Conservation (phyloP, 1,140 invertebrate genomes). For the Pemphigus obesinymphae region DNA sequence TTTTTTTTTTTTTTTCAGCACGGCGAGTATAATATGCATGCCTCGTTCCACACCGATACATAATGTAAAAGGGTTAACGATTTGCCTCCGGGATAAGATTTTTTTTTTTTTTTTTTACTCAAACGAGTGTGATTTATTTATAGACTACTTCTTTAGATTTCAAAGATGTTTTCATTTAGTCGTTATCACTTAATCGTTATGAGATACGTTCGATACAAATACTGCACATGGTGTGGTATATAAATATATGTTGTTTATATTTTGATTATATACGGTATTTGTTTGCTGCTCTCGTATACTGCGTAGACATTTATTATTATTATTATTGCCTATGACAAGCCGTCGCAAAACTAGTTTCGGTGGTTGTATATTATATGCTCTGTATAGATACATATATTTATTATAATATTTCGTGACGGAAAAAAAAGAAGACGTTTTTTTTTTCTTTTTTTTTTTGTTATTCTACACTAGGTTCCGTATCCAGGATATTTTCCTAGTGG, state of each 20-base stretch:
- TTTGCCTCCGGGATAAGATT: slow-evolving; percentile 14
- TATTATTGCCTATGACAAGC: neutral
- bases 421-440: no score
- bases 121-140: slow-evolving; percentile 1
- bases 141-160: neutral
- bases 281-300: no score
- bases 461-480: no score
- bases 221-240: neutral
- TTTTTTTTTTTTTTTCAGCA: neutral
- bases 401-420: no score
- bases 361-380: neutral
- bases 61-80: slow-evolving; percentile 16
- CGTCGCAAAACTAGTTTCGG: neutral
- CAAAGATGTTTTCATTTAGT: neutral
- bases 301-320: no score
- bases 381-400: neutral
- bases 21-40: neutral
- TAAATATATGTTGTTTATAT: no score
- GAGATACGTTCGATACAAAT: neutral
- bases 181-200: neutral
- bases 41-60: neutral
- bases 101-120: no score
- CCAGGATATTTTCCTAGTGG: no score
- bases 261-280: no score
- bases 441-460: no score